Evolutionary conservation across 1,140 invertebrate species (phyloP), one percentile per base, ranked within the genome.

Genomic region (Penaeus indicus): DNA sequence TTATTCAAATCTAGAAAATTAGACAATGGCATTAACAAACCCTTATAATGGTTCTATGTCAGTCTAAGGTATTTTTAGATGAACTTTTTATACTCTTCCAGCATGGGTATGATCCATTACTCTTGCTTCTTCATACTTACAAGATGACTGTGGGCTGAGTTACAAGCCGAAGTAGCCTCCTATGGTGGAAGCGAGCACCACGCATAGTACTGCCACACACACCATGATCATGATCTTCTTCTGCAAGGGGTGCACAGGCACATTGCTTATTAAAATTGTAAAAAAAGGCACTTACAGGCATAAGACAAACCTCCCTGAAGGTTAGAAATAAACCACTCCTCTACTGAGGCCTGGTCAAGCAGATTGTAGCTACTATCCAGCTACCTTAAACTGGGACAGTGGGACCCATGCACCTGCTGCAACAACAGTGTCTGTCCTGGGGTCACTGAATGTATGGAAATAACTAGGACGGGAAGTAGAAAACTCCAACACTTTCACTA

Each of bases 171-270:
- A 89, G 90, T 91, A 91, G 32, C 93, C 92, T 79, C 91, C 92
- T 86, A 93, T 90, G 75, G 92, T 92, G 83, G 92, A 93, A 85
- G 92, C 92, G 72, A 94, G 91, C 78, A 94, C 92, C 84, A 94
- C 92, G 85, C 93, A 92, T 77, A 94, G 91, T 85, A 94, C 92
- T 77, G 93, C 91, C 90, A 94, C 90, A 92, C 94, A 94, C 87
- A 94, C 93, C 90, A 94, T 92, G 90, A 94, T 94, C 92, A 94
- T 94, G 86, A 94, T 94, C 92, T 94, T 94, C 93, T 94, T 94
- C 94, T 94, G 93, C 92, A 94, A 93, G 91, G 85, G 77, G 81
- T 83, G 85, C 88, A 90, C 72, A 87, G 89, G 88, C 90, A 90
- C 72, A 88, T 61, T 38, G 81, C 79, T 88, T 72, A 88, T 83